Conservation (phyloP, 2,888 invertebrate genomes). For the Stenotaenia linearis region DNA sequence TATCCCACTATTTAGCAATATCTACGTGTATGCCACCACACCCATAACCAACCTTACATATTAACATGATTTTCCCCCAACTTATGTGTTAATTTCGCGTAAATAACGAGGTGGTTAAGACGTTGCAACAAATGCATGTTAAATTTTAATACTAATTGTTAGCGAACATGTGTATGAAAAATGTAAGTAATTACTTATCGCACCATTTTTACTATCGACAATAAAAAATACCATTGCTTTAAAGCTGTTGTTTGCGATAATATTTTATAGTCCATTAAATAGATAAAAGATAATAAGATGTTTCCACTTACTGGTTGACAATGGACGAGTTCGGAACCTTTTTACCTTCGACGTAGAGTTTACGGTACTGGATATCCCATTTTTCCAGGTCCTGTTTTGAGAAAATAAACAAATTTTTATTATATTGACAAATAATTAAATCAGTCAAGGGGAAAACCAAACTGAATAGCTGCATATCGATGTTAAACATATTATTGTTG, state of each 20-base stretch:
- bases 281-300: slow-evolving; percentile 26
- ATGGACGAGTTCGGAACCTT: not conserved
- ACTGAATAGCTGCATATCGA: too few species aligned
- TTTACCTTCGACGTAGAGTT: not conserved
- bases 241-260: not conserved
- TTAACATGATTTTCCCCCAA: not conserved
- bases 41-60: slow-evolving; percentile 11
- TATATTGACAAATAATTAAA: not conserved
- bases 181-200: slow-evolving; percentile 8
- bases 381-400: not conserved
- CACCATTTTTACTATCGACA: slow-evolving; percentile 16
- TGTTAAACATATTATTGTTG: too few species aligned
- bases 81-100: not conserved
- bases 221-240: not conserved
- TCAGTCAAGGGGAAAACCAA: not conserved
- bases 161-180: not conserved
- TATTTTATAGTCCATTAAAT: slow-evolving; percentile 8
- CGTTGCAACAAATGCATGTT: not conserved
- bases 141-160: not conserved
- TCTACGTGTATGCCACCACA: not conserved
- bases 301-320: slow-evolving; percentile 3
- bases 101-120: too few species aligned
- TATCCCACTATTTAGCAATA: slow-evolving; percentile 7
- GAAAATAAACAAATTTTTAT: not conserved
- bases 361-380: not conserved